A percentile compares a stretch with the other conserved stretches of the same genome.
These are phyloP conservation scores for Coenonympha glycerion DNA, from an alignment of 2,888 invertebrate genomes.

Conservation along the genomic window DNA sequence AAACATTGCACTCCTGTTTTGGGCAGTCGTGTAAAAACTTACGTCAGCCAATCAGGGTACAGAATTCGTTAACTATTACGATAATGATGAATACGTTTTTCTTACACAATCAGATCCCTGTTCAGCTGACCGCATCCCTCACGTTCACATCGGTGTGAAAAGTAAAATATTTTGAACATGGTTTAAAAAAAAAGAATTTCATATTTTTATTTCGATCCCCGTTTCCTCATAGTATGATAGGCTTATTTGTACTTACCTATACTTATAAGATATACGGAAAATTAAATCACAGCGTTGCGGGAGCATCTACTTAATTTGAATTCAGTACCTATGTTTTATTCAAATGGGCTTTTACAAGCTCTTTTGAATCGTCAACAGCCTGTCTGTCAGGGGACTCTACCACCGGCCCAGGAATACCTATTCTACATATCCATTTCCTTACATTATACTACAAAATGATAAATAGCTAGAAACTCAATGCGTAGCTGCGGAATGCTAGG, in stretches of 20 bases:
- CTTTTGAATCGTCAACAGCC: conserved; percentile 6
- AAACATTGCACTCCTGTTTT: too few relatives aligned
- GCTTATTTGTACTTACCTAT: not conserved
- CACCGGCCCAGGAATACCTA: conserved; percentile 4
- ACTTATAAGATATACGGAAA: not conserved
- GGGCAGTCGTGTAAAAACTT: too few relatives aligned
- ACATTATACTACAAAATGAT: conserved; percentile 8
- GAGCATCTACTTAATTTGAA: conserved; percentile 3
- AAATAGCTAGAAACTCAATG: conserved; percentile 1
- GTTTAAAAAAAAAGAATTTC: not conserved
- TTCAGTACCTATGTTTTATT: too few relatives aligned
- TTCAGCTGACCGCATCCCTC: too few relatives aligned
- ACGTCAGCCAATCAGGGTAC: too few relatives aligned
- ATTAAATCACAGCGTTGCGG: not conserved
- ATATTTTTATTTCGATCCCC: not conserved
- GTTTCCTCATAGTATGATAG: too few relatives aligned
- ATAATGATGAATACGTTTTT: too few relatives aligned
- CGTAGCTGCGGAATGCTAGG: not conserved
- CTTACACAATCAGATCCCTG: too few relatives aligned
- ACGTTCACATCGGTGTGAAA: too few relatives aligned
- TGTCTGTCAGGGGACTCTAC: conserved; percentile 1
- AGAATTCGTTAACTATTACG: too few relatives aligned
- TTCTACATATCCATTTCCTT: conserved; percentile 8
- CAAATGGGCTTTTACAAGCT: conserved; percentile 6
- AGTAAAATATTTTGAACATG: not conserved